Percentiles rank a stretch among this genome's conserved stretches.
Evolutionary conservation across 2,797 vertebrate species (phyloP).

Genomic region (Chrysocyon brachyurus): DNA sequence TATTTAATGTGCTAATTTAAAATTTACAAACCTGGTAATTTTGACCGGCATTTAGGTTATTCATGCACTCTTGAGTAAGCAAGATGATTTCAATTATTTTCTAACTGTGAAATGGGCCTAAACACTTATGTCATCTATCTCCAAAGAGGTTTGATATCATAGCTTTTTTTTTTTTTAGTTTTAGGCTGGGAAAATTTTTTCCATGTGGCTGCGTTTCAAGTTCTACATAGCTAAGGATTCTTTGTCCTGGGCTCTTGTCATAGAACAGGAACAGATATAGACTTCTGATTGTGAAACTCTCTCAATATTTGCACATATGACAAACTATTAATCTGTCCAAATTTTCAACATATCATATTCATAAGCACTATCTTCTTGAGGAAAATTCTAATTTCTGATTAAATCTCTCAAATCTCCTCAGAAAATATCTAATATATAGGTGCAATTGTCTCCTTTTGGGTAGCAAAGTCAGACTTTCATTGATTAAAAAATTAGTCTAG

Average conservation of each 20-base stretch:
- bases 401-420: background rate
- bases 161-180: background rate
- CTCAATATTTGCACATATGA: background rate
- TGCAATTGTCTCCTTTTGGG: background rate
- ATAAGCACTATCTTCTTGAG: background rate
- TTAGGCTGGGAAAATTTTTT: background rate
- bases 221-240: background rate
- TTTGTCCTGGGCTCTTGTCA: background rate
- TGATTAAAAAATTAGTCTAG: background rate
- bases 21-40: background rate
- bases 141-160: constrained; percentile 25
- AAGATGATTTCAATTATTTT: constrained; percentile 32
- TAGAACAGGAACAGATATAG: background rate
- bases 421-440: background rate
- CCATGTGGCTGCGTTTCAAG: background rate
- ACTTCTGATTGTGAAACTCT: background rate
- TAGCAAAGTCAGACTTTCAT: background rate
- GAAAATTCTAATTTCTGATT: constrained; percentile 47
- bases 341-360: background rate
- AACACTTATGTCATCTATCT: background rate
- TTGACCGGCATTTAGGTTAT: constrained; percentile 35
- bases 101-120: background rate
- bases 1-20: constrained; percentile 35
- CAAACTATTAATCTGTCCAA: constrained; percentile 15
- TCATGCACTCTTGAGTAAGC: background rate